Evolutionary conservation across 1,140 invertebrate species (phyloP), one percentile per base, ranked within the genome.

Genomic region (Aradophagus sp.): DNA sequence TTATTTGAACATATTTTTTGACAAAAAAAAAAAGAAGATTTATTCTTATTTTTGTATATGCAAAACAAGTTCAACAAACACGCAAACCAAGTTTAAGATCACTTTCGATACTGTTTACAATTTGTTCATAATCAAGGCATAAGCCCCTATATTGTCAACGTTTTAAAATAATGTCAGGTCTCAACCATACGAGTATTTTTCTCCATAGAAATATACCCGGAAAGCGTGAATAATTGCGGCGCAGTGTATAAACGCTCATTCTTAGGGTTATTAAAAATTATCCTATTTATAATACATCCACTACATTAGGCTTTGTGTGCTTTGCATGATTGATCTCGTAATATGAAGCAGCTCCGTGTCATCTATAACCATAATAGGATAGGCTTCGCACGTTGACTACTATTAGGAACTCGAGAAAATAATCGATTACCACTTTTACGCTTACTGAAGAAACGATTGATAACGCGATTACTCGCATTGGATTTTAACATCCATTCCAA

Each of bases 301-400:
- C 29, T 66, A 58, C 45, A 66, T 50, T 58, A 66, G 17, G 45
- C 36, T 58, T 58, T 52, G 36, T 58, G 12, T 44, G 36, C 52
- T 56, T 66, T 56, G 52, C 62, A 66, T 66, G 62, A 66, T 66
- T 66, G 62, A 66, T 66, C 52, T 56, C 62, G 36, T 56, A 56
- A 66, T 44, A 56, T 56, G 50, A 66, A 66, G 44, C 17, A 66
- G 52, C 41, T 50, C 16, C 26, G 42, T 55, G 61, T 65, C 41
- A 55, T 52, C 23, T 50, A 50, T 41, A 36, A 50, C 44, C 20
- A 65, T 65, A 65, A 65, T 65, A 48, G 61, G 42, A 65, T 65
- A 65, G 41, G 50, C 61, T 56, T 65, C 39, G 35, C 32, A 53
- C 47, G 42, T 53, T 65, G 45, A 41, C 61, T 32, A 55, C 34